Evolutionary conservation across 2,797 vertebrate genomes (phyloP).

Genomic region (Hemibagrus guttatus): DNA sequence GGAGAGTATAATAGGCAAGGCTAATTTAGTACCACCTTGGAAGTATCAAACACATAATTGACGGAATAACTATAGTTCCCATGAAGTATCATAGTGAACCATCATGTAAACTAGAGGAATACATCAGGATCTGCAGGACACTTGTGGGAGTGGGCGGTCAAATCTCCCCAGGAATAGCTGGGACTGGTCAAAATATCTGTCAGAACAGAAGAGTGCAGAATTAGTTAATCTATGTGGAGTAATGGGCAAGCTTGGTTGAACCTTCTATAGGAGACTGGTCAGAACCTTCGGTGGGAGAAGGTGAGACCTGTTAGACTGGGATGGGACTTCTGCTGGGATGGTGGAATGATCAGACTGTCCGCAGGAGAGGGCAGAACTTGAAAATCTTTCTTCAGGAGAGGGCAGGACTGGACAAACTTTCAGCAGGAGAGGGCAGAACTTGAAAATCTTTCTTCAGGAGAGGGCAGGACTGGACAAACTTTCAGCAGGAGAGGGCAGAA

Average conservation of each 20-base stretch:
- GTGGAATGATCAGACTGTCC: background rate
- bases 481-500: background rate
- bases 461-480: background rate
- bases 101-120: background rate
- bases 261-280: background rate
- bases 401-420: background rate
- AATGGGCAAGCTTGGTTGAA: background rate
- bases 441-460: background rate
- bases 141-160: background rate
- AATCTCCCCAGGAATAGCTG: background rate
- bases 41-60: background rate
- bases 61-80: background rate
- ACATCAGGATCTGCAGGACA: background rate
- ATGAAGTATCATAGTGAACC: background rate
- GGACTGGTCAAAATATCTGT: background rate
- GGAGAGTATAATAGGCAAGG: background rate
- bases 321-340: background rate
- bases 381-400: background rate
- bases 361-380: background rate
- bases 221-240: too few relatives aligned
- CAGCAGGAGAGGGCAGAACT: background rate
- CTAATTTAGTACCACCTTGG: background rate
- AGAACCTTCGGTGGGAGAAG: background rate
- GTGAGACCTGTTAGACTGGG: background rate
- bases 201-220: background rate